Percentiles rank a stretch among this genome's conserved stretches.
Conservation (phyloP, 1,140 invertebrate species). For the Aricia agestis region DNA sequence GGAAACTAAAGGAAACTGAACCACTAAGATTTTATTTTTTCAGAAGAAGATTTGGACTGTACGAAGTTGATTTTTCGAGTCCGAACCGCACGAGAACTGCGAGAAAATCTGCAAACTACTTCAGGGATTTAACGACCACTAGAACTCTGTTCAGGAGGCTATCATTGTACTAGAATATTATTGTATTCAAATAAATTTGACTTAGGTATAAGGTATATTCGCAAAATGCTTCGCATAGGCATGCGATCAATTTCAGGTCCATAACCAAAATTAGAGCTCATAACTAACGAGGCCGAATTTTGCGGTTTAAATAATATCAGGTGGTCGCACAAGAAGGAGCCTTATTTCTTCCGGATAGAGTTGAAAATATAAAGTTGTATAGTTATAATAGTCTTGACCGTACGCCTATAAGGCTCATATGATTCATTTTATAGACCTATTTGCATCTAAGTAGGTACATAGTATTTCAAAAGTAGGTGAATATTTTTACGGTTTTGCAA, state of each 20-base stretch:
- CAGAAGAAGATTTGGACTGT: slow-evolving; percentile 41
- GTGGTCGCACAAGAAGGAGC: neutral
- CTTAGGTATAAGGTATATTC: neutral
- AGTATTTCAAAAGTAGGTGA: neutral
- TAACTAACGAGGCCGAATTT: slow-evolving; percentile 13
- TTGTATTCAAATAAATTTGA: neutral
- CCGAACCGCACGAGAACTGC: neutral
- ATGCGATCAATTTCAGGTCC: slow-evolving; percentile 14
- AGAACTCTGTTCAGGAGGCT: neutral
- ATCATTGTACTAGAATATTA: no score
- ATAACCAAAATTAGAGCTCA: slow-evolving; percentile 14
- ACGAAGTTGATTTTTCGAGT: neutral
- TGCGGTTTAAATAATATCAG: slow-evolving; percentile 6
- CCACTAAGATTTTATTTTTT: slow-evolving; percentile 27
- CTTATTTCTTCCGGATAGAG: neutral
- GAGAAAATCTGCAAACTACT: neutral
- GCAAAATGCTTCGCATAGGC: slow-evolving; percentile 11
- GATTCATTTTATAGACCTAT: slow-evolving; percentile 15
- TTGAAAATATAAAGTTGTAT: slow-evolving; percentile 2
- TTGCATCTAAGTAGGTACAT: slow-evolving; percentile 4
- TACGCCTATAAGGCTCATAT: slow-evolving; percentile 7
- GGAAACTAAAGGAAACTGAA: no score
- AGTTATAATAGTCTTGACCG: slow-evolving; percentile 14
- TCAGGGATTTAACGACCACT: neutral
- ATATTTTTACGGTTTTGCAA: neutral